Conservation (phyloP, 2,113 vertebrate species). For the Nipponia nippon region DNA sequence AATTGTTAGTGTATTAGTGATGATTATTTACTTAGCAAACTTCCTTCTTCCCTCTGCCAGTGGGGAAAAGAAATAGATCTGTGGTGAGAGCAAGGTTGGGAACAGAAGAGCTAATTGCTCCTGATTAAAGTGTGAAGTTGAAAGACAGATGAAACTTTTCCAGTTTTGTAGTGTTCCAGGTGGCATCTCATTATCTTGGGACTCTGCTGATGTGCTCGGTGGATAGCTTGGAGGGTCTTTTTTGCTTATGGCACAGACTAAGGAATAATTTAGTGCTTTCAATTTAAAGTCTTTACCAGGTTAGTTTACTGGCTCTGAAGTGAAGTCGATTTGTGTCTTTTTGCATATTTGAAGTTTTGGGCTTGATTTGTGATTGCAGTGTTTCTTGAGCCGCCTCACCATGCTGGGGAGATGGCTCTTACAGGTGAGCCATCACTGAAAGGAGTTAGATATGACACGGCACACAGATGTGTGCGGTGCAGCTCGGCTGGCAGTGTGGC, state of each 20-base stretch:
- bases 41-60: conserved; percentile 24
- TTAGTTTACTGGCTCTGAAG: not conserved
- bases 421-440: not conserved
- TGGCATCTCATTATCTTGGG: not conserved
- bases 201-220: not conserved
- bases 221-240: not conserved
- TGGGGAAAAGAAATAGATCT: not conserved
- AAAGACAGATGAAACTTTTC: not conserved
- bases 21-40: conserved; percentile 41
- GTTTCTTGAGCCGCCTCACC: not conserved
- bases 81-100: not conserved
- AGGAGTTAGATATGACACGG: not conserved
- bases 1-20: not conserved
- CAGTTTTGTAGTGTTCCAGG: not conserved
- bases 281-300: not conserved
- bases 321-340: fast-evolving
- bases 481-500: not conserved
- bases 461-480: fast-evolving
- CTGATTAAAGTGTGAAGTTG: not conserved
- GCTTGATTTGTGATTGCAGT: not conserved
- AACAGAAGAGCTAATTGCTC: not conserved
- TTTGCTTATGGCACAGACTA: not conserved
- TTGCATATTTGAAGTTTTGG: not conserved
- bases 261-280: not conserved
- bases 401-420: fast-evolving